These are phyloP conservation scores for Silurus asotus DNA, from an alignment of 2,113 vertebrate species.

Conservation along the genomic window DNA sequence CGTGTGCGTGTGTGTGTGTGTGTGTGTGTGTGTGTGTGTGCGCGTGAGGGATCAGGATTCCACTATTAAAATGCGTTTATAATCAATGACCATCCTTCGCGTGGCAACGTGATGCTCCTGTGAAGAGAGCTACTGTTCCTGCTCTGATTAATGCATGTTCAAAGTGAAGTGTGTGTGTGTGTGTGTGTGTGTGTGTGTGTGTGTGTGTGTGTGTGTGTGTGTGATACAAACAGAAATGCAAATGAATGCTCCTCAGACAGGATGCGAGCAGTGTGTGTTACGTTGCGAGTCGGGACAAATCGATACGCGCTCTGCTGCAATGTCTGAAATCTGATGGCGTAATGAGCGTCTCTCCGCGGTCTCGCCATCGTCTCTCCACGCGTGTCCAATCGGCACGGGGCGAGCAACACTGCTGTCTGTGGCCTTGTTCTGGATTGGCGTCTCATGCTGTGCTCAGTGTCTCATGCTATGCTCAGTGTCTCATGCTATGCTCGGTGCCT, in stretches of 20 bases:
- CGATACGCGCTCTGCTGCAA: conserved; percentile 26
- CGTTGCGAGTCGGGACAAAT: conserved; percentile 27
- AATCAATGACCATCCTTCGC: neutral
- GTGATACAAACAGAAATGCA: neutral
- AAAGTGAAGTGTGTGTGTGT: neutral
- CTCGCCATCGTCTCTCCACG: neutral
- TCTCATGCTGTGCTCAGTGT: neutral
- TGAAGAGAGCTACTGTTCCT: neutral
- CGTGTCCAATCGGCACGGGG: neutral
- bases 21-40: neutral
- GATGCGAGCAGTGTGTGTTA: neutral
- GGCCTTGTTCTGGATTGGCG: no score
- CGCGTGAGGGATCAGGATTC: neutral
- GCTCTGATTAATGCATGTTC: conserved; percentile 3
- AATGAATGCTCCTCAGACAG: conserved; percentile 27
- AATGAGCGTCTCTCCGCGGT: neutral
- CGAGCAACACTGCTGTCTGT: neutral
- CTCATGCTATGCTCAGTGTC: neutral
- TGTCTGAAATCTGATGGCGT: conserved; percentile 25
- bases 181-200: neutral
- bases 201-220: conserved; percentile 7
- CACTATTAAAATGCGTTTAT: neutral
- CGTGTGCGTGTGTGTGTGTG: neutral
- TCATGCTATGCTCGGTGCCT: neutral
- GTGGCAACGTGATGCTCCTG: neutral